These are phyloP conservation scores for Caenorhabditis remanei DNA, from an alignment of 1,140 invertebrate genomes.

Conservation along the genomic window DNA sequence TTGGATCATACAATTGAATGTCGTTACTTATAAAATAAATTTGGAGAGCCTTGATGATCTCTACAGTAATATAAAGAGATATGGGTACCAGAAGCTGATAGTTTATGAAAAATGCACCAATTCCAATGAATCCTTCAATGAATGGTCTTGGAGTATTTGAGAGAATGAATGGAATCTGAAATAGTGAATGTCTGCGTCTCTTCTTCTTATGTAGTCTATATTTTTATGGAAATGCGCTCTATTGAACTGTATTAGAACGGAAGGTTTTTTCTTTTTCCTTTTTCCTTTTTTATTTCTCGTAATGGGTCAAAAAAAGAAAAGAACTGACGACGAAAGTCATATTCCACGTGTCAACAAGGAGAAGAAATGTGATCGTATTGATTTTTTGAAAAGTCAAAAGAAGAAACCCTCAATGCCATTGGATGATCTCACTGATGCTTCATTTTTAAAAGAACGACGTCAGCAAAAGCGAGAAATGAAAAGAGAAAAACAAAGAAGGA, in stretches of 20 bases:
- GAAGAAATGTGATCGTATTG: background rate
- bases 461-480: background rate
- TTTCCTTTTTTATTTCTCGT: background rate
- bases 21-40: conserved; percentile 81
- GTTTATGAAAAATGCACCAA: conserved; percentile 78
- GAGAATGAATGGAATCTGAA: conserved; percentile 33
- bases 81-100: conserved; percentile 91
- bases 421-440: background rate
- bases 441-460: background rate
- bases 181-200: background rate
- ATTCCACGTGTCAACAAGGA: background rate
- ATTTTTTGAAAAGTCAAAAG: conserved; percentile 11
- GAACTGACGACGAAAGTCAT: conserved; percentile 78
- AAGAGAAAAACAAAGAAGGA: conserved; percentile 27
- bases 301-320: conserved; percentile 82
- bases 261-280: too few species aligned
- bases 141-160: conserved; percentile 83
- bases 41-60: conserved; percentile 94
- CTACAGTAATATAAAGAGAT: conserved; percentile 94
- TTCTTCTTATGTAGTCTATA: background rate
- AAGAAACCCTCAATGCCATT: conserved; percentile 7
- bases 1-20: conserved; percentile 58
- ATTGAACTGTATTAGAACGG: background rate
- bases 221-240: background rate
- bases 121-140: conserved; percentile 78